Base-by-base conservation (phyloP, 1,140 invertebrate genomes). In the Panulirus ornatus region DNA sequence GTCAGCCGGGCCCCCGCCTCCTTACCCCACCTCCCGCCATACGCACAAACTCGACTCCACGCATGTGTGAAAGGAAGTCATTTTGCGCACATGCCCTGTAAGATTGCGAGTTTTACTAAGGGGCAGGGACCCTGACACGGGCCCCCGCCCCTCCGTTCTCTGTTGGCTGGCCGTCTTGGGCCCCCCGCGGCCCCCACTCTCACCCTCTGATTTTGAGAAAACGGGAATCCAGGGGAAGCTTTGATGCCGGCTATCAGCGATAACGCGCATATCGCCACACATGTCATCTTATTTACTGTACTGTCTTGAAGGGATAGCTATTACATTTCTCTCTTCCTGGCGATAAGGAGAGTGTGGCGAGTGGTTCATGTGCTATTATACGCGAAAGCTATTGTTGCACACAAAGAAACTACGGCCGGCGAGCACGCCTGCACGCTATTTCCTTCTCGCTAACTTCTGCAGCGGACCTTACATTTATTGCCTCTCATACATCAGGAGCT, bases 31-130 rank as follows among this genome's bases (percentile, higher is more conserved):
- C 34, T 79, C 79, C 87, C 87, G 36, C 66, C 70, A 47, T 63
- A 89, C 78, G 79, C 87, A 89, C 79, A 82, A 70, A 81, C 87
- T 89, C 87, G 42, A 71, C 87, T 89, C 79, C 78, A 89, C 87
- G 87, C 87, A 89, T 89, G 87, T 89, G 87, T 89, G 79, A 89
- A 89, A 89, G 87, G 87, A 89, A 89, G 78, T 89, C 87, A 89
- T 89, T 89, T 89, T 89, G 87, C 87, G 87, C 87, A 89, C 87
- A 89, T 89, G 87, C 87, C 87, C 87, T 89, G 87, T 89, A 89
- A 89, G 87, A 89, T 82, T 89, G 87, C 78, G 87, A 89, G 87
- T 89, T 89, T 89, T 89, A 89, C 44, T 54, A 89, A 89, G 78
- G 87, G 87, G 78, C 87, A 54, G 87, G 87, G 63, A 78, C 87